These are phyloP conservation scores for Drosophila paranaensis DNA, from an alignment of 2,888 invertebrate species.

Conservation along the genomic window DNA sequence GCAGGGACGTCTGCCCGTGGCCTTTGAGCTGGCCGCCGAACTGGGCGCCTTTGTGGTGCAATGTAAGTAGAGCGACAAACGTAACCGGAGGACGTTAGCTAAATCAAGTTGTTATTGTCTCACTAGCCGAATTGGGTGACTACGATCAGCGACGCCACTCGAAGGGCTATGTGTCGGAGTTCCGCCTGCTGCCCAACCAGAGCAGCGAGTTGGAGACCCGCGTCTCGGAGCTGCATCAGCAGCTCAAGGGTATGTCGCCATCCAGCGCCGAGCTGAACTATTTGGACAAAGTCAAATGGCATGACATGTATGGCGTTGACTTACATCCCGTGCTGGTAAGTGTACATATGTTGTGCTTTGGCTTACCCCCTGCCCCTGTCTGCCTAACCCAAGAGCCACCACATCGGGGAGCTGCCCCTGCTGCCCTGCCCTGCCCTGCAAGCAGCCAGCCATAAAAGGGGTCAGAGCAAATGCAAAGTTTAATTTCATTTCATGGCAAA, in stretches of 20 bases:
- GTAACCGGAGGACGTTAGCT: background rate
- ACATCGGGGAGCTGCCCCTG: conserved; percentile 11
- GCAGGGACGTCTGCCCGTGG: conserved; percentile 95
- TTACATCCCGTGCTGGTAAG: conserved; percentile 97
- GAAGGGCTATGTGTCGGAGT: conserved; percentile 97
- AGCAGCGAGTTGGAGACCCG: conserved; percentile 94
- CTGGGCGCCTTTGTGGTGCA: conserved; percentile 96
- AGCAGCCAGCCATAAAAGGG: conserved; percentile 54
- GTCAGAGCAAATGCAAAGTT: conserved; percentile 73
- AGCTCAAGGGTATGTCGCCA: conserved; percentile 89
- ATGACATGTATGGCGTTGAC: conserved; percentile 99
- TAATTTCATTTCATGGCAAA: conserved; percentile 78
- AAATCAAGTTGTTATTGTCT: conserved; percentile 46
- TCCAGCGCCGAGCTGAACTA: conserved; percentile 97
- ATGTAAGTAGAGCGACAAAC: conserved; percentile 89
- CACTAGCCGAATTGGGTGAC: conserved; percentile 96
- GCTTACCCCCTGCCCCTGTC: background rate
- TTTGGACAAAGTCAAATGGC: conserved; percentile 98
- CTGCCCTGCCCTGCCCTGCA: conserved; percentile 11
- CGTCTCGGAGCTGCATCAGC: conserved; percentile 95
- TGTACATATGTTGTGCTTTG: conserved; percentile 52
- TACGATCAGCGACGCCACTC: conserved; percentile 95
- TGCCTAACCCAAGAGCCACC: conserved; percentile 8
- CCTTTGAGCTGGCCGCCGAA: conserved; percentile 96
- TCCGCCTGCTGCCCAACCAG: conserved; percentile 96